Conservation (phyloP, 2,113 vertebrate species). For the Hippocampus zosterae region DNA sequence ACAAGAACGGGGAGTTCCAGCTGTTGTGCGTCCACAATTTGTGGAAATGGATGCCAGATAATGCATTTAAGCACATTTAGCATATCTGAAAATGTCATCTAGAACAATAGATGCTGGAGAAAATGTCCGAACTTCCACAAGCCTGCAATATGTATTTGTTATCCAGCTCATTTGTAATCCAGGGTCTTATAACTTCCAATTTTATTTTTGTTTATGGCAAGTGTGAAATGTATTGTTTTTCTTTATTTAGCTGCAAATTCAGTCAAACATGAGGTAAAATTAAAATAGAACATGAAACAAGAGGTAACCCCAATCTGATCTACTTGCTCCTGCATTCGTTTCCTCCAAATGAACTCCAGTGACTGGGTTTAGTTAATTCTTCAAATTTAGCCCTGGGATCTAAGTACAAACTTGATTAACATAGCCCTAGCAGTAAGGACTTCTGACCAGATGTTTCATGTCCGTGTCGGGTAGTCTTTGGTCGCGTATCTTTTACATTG, state of each 20-base stretch:
- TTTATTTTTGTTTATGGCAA: background rate
- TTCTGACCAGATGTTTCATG: background rate
- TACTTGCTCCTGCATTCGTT: background rate
- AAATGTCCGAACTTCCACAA: conserved; percentile 12
- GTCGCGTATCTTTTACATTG: background rate
- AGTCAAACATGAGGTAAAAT: background rate
- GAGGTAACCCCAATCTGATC: background rate
- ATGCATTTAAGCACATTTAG: conserved; percentile 7
- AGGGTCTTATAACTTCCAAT: conserved; percentile 14
- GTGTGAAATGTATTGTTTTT: background rate
- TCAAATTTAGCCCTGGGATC: background rate
- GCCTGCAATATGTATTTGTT: conserved; percentile 2
- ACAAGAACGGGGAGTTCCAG: conserved; percentile 30
- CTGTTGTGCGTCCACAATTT: conserved; percentile 57
- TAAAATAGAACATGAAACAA: background rate
- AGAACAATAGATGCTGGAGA: conserved; percentile 39
- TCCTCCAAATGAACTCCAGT: background rate
- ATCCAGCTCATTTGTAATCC: conserved; percentile 21
- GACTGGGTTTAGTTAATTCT: background rate
- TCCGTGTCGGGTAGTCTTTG: background rate
- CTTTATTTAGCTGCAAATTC: background rate
- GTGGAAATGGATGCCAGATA: conserved; percentile 66
- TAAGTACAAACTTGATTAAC: conserved; percentile 5
- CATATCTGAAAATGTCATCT: conserved; percentile 25
- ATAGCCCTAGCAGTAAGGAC: background rate